phyloP scores from a whole-genome alignment of 1,140 invertebrate genomes.

The Tetramorium parvispinum region DNA sequence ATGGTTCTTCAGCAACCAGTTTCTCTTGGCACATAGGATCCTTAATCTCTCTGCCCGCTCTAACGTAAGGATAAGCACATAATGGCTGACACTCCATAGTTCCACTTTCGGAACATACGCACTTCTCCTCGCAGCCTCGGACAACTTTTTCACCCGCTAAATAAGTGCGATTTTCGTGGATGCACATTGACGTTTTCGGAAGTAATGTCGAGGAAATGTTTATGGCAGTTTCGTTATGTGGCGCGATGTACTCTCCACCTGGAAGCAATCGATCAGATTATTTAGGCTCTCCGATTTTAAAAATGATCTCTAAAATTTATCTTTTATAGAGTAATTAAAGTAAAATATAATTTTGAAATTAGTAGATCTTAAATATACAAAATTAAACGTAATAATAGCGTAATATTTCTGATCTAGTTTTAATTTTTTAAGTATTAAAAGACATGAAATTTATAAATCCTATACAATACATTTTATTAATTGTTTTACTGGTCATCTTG shows the following conservation, averaged over 20 bases:
- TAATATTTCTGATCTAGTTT: too few species aligned
- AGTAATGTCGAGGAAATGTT: slow-evolving; percentile 70
- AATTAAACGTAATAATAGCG: too few species aligned
- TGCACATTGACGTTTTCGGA: slow-evolving; percentile 85
- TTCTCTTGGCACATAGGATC: slow-evolving; percentile 92
- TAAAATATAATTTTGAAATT: neutral
- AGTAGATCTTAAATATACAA: neutral
- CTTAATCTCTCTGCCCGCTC: slow-evolving; percentile 87
- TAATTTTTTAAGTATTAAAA: too few species aligned
- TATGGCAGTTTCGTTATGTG: slow-evolving; percentile 75
- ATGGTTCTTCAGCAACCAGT: slow-evolving; percentile 89
- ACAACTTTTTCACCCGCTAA: slow-evolving; percentile 89
- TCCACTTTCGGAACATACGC: slow-evolving; percentile 88
- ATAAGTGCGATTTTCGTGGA: slow-evolving; percentile 91
- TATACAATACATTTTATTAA: too few species aligned
- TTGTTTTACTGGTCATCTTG: too few species aligned
- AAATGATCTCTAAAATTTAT: neutral
- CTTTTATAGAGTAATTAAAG: neutral
- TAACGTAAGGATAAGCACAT: slow-evolving; percentile 88
- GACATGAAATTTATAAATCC: too few species aligned
- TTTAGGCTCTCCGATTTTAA: neutral
- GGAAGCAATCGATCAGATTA: neutral
- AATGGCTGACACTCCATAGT: slow-evolving; percentile 88
- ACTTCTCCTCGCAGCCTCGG: slow-evolving; percentile 90
- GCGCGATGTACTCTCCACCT: slow-evolving; percentile 80